A percentile compares a stretch with the other conserved stretches of the same genome.
These are phyloP conservation scores for Enoplosus armatus DNA, from an alignment of 2,797 vertebrate species.

Conservation along the genomic window DNA sequence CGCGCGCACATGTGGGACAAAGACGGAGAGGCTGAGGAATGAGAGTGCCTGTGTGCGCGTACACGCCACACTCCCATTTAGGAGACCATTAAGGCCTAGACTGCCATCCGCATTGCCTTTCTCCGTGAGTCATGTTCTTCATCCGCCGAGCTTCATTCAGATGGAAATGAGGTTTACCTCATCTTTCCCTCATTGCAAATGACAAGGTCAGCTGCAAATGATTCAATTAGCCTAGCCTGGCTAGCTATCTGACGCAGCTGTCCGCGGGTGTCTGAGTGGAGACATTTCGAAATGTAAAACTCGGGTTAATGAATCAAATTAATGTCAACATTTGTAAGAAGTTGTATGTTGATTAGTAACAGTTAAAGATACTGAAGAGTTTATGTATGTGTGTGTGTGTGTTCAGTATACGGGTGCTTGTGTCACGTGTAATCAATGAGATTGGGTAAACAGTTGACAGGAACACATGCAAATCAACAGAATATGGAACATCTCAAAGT, in stretches of 20 bases:
- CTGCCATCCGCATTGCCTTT: conserved; percentile 44
- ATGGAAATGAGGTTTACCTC: conserved; percentile 75
- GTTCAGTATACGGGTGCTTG: conserved; percentile 27
- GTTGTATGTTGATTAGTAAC: conserved; percentile 12
- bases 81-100: conserved; percentile 63
- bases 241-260: conserved; percentile 42
- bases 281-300: conserved; percentile 38
- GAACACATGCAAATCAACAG: conserved; percentile 81
- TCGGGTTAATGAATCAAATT: conserved; percentile 28
- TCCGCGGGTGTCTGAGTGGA: conserved; percentile 33
- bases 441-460: conserved; percentile 55
- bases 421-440: conserved; percentile 51
- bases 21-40: conserved; percentile 42
- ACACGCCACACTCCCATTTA: conserved; percentile 60
- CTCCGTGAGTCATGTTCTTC: conserved; percentile 72
- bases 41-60: conserved; percentile 42
- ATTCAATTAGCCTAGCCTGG: conserved; percentile 71
- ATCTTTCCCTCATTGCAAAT: conserved; percentile 71
- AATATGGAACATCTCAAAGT: conserved; percentile 69
- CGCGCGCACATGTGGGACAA: conserved; percentile 28
- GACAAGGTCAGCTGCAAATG: conserved; percentile 73
- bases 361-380: not conserved
- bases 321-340: not conserved
- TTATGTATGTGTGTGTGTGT: conserved; percentile 22
- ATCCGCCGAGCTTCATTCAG: conserved; percentile 69